These are phyloP conservation scores for Arremon aurantiirostris DNA, from an alignment of 2,797 vertebrate species.

Conservation along the genomic window DNA sequence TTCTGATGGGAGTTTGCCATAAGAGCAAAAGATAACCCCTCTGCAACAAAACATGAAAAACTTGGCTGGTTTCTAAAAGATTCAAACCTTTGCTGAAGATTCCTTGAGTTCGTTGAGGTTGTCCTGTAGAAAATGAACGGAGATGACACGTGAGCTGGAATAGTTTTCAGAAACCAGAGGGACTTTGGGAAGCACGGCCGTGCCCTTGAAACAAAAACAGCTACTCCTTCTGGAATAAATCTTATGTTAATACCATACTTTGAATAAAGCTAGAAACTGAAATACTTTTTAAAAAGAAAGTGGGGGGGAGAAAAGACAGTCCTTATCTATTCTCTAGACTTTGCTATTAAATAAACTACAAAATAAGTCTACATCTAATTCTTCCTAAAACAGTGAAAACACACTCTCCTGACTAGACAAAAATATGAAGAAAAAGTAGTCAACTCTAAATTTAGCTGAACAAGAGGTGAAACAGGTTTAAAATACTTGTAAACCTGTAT, in stretches of 20 bases:
- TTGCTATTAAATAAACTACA: not conserved
- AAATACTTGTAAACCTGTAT: not conserved
- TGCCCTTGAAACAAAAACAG: slow-evolving; percentile 87
- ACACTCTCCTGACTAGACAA: not conserved
- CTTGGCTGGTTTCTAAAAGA: slow-evolving; percentile 72
- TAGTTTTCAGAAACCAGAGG: slow-evolving; percentile 93
- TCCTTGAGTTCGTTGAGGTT: slow-evolving; percentile 99
- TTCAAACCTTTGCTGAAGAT: slow-evolving; percentile 95
- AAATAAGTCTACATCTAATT: not conserved
- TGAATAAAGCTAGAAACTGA: slow-evolving; percentile 61
- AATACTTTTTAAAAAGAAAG: not conserved
- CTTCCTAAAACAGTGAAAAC: not conserved
- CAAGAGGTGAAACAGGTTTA: slow-evolving; percentile 10
- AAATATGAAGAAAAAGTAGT: slow-evolving; percentile 42
- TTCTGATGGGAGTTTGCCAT: not conserved
- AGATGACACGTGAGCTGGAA: slow-evolving; percentile 99
- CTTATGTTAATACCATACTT: slow-evolving; percentile 80
- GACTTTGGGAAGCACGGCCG: slow-evolving; percentile 77
- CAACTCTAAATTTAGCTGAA: slow-evolving; percentile 13
- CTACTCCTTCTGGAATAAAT: slow-evolving; percentile 95
- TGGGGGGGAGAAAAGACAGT: not conserved
- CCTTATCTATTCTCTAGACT: not conserved
- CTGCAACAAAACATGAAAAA: slow-evolving; percentile 42
- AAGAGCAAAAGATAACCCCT: not conserved
- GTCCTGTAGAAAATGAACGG: slow-evolving; percentile 99